Evolutionary conservation across 2,888 invertebrate species (phyloP).

Genomic region (Diogma glabrata): DNA sequence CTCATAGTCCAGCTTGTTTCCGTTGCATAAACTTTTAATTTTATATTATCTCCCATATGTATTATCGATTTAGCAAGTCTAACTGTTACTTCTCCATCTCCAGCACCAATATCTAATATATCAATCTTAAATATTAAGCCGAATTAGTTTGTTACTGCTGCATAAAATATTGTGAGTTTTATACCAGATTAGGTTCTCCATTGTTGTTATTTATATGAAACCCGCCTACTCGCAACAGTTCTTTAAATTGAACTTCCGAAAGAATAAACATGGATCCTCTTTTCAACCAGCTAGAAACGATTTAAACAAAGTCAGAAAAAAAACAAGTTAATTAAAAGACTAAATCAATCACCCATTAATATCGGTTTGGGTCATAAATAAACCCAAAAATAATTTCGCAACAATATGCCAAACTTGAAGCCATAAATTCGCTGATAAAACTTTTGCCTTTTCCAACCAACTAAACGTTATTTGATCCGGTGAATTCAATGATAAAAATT

Average conservation of each 20-base stretch:
- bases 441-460: constrained; percentile 34
- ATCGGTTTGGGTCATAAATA: constrained; percentile 90
- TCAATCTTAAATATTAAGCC: constrained; percentile 36
- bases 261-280: constrained; percentile 97
- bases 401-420: constrained; percentile 84
- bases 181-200: no score
- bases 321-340: neutral
- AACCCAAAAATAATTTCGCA: constrained; percentile 70
- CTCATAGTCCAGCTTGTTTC: constrained; percentile 88
- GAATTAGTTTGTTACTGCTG: constrained; percentile 18
- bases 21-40: constrained; percentile 67
- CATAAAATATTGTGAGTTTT: neutral
- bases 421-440: constrained; percentile 44
- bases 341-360: constrained; percentile 83
- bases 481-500: constrained; percentile 30
- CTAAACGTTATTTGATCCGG: constrained; percentile 31
- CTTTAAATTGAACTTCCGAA: constrained; percentile 30
- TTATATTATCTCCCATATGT: constrained; percentile 55
- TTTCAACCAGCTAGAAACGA: constrained; percentile 41
- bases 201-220: constrained; percentile 19
- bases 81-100: constrained; percentile 87
- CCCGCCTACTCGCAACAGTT: constrained; percentile 28
- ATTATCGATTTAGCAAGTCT: constrained; percentile 60
- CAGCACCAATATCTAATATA: constrained; percentile 83
- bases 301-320: neutral